Evolutionary conservation across 2,888 invertebrate genomes (phyloP).

Genomic region (Villa cingulata): DNA sequence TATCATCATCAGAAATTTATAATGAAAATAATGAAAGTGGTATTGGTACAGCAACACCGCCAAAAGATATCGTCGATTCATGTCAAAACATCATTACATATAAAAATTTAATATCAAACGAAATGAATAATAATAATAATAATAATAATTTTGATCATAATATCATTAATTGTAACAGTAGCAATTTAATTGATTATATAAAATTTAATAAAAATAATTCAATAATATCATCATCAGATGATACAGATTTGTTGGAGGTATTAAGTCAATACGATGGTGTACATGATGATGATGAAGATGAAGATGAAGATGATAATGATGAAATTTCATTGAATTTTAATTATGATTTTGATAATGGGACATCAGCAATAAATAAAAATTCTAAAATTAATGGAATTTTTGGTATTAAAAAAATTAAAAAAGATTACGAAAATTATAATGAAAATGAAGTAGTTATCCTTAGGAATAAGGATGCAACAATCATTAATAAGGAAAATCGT

Average conservation of each 20-base stretch:
- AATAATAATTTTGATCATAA: not conserved
- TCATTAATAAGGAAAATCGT: too few species aligned
- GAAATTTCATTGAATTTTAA: constrained; percentile 26
- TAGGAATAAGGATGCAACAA: constrained; percentile 25
- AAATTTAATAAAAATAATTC: not conserved
- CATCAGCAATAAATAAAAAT: constrained; percentile 25
- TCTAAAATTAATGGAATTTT: constrained; percentile 16
- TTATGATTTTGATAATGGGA: constrained; percentile 29
- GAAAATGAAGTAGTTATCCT: constrained; percentile 21
- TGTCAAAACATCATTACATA: constrained; percentile 14
- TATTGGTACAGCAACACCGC: constrained; percentile 34
- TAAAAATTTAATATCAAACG: constrained; percentile 27
- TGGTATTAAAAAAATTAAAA: too few species aligned
- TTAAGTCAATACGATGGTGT: constrained; percentile 29
- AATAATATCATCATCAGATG: constrained; percentile 24
- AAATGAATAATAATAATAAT: constrained; percentile 12
- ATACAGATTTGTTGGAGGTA: constrained; percentile 33
- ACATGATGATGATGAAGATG: constrained; percentile 2
- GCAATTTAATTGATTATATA: not conserved
- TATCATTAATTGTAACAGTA: not conserved
- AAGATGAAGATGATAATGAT: constrained; percentile 26
- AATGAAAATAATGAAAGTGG: constrained; percentile 31
- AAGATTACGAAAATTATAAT: constrained; percentile 4
- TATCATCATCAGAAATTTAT: constrained; percentile 32
- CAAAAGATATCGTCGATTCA: constrained; percentile 27